These are phyloP conservation scores for Tachypleus tridentatus DNA, from an alignment of 1,140 invertebrate species.

Conservation along the genomic window DNA sequence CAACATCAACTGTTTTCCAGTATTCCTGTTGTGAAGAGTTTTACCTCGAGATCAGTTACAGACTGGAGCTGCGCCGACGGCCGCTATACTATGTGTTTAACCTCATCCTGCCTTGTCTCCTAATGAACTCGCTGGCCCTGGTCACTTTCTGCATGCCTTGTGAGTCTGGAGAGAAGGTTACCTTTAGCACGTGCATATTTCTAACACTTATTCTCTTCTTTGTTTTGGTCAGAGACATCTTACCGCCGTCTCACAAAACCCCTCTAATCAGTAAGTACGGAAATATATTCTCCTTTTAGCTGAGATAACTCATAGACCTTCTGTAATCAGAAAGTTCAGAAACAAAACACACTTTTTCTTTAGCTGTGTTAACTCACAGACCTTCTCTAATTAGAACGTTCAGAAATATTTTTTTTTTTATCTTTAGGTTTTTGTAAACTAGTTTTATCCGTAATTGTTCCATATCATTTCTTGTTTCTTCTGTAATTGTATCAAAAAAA, in stretches of 20 bases:
- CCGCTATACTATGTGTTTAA: slow-evolving; percentile 43
- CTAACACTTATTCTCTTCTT: slow-evolving; percentile 46
- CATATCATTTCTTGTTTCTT: too few relatives aligned
- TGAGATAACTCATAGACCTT: too few relatives aligned
- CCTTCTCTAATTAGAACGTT: too few relatives aligned
- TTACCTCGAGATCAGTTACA: slow-evolving; percentile 45
- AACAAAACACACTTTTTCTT: too few relatives aligned
- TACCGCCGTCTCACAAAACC: slow-evolving; percentile 44
- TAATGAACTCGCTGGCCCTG: slow-evolving; percentile 43
- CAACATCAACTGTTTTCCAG: slow-evolving; percentile 35
- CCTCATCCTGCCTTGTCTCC: slow-evolving; percentile 45
- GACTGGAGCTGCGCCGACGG: slow-evolving; percentile 34
- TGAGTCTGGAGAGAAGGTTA: slow-evolving; percentile 46
- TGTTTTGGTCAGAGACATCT: slow-evolving; percentile 44
- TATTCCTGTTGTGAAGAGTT: slow-evolving; percentile 44
- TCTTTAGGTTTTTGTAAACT: too few relatives aligned
- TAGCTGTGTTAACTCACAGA: too few relatives aligned
- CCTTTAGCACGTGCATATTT: slow-evolving; percentile 43
- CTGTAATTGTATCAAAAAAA: too few relatives aligned
- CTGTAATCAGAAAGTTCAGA: too few relatives aligned
- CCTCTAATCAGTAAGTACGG: slow-evolving; percentile 41
- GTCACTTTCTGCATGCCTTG: slow-evolving; percentile 47
- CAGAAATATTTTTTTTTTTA: too few relatives aligned
- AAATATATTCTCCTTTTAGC: too few relatives aligned
- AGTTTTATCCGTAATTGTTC: too few relatives aligned